Evolutionary conservation across 2,797 vertebrate species (phyloP).

Genomic region (Sebastiscus tertius): DNA sequence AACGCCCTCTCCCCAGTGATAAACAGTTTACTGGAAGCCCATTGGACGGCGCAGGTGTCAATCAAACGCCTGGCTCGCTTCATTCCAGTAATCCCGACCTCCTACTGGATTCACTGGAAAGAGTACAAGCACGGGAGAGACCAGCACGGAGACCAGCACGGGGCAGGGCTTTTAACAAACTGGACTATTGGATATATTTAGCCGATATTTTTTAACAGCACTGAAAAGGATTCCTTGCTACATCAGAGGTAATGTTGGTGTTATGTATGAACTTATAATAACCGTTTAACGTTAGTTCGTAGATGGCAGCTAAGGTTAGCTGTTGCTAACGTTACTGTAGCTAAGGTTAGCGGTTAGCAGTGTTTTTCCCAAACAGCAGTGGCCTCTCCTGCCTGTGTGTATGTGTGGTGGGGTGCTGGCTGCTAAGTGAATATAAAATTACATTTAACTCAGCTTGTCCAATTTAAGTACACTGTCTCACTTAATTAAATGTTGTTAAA

Average conservation of each 20-base stretch:
- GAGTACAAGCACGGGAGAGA: not conserved
- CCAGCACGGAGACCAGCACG: not conserved
- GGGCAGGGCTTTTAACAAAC: not conserved
- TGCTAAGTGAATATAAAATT: not conserved
- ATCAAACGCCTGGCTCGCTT: slow-evolving; percentile 25
- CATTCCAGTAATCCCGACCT: slow-evolving; percentile 72
- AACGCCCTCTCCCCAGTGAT: not conserved
- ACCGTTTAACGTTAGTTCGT: not conserved
- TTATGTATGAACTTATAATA: not conserved
- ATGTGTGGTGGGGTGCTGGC: not conserved
- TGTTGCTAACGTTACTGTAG: not conserved
- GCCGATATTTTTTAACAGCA: not conserved
- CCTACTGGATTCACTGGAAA: slow-evolving; percentile 40
- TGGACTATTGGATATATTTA: not conserved
- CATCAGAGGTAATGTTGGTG: slow-evolving; percentile 50
- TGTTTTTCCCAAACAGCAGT: slow-evolving; percentile 52
- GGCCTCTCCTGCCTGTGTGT: slow-evolving; percentile 26
- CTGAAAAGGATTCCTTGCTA: not conserved
- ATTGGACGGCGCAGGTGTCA: slow-evolving; percentile 57
- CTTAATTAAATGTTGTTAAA: not conserved
- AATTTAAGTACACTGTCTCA: not conserved
- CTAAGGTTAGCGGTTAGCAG: not conserved
- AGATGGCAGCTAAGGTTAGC: not conserved
- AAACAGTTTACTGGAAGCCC: not conserved
- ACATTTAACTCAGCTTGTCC: not conserved